Conservation (phyloP, 2,797 vertebrate species). For the Syngnathus rostellatus region DNA sequence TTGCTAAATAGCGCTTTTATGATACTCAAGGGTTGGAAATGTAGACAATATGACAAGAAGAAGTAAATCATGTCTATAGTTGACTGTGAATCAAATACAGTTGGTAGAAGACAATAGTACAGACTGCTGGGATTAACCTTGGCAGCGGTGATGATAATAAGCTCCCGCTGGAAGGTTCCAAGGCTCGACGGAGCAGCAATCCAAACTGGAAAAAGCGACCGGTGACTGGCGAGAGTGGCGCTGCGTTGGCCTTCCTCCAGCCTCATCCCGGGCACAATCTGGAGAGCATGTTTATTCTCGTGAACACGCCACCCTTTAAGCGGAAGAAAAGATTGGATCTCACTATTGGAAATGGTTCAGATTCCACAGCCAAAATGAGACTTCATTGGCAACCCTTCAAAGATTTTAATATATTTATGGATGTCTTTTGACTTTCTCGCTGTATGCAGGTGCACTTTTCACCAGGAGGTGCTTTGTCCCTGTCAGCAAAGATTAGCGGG, state of each 20-base stretch:
- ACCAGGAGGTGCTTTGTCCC: slow-evolving; percentile 52
- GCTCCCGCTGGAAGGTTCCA: neutral
- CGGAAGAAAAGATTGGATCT: slow-evolving; percentile 42
- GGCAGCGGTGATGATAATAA: neutral
- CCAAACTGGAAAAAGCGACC: slow-evolving; percentile 12
- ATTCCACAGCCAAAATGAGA: slow-evolving; percentile 40
- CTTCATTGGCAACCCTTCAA: slow-evolving; percentile 49
- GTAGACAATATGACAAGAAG: neutral
- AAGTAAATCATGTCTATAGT: neutral
- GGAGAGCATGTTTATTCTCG: slow-evolving; percentile 31
- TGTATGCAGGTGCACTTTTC: slow-evolving; percentile 33
- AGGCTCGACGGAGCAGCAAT: slow-evolving; percentile 19
- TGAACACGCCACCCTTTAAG: slow-evolving; percentile 34
- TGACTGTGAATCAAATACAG: neutral
- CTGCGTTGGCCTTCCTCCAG: slow-evolving; percentile 36
- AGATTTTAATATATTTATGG: slow-evolving; percentile 32
- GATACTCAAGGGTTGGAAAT: neutral
- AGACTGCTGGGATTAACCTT: neutral
- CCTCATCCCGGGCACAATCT: slow-evolving; percentile 24
- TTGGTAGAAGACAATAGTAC: neutral
- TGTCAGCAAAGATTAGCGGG: slow-evolving; percentile 59
- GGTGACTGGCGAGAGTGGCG: slow-evolving; percentile 21
- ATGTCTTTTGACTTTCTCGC: neutral
- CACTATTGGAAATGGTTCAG: slow-evolving; percentile 19
- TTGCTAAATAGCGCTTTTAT: no score